Base-by-base conservation (phyloP, 2,797 vertebrate species). In the Fratercula arctica region DNA sequence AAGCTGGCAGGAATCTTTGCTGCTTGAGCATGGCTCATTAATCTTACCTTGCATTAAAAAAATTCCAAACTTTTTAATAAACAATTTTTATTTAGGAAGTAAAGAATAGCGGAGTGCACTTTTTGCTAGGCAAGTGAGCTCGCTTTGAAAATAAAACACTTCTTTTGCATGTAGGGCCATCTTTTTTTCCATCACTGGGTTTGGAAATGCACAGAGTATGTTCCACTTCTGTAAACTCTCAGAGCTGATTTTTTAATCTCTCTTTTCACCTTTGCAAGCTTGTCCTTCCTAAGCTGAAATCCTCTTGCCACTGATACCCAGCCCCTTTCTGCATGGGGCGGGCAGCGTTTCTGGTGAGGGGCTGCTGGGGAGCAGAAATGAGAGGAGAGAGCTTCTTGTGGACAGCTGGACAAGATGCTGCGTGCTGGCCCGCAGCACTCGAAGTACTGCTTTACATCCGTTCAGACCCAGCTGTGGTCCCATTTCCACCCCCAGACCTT, bases 1-100 rank as follows among this genome's bases (percentile, higher is more conserved):
- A 83, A 50, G 86, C 92, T 96, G 95, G 94, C 96, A 96, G 92
- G 92, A 90, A n/a, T 95, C 90, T 23, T 2, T 94, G 88, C 92
- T 95, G 81, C 85, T 77, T 70, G 81, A 87, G 84, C 85, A 94
- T 2, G 86, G 94, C 64, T 95, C 95, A 95, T 96, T 97, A 95
- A 96, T 96, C 95, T 95, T 89, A 39, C 78, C 4, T 1, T 90
- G 95, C 93, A 85, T 93, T 95, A 28, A 93, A 91, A 85, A 87
- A 78, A 84, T 20, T 43, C 91, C 84, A 57, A 92, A 61, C 76
- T 90, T 95, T 79, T 93, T 93, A 83, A 94, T 93, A 91, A 94
- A 93, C 88, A 79, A 57, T 94, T 96, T 93, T 95, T 87, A 83
- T 92, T 94, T 94, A 56, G 80, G 84, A 72, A 74, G 35, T 33